Conservation (phyloP, 2,113 vertebrate genomes). For the Acrocephalus kingi region DNA sequence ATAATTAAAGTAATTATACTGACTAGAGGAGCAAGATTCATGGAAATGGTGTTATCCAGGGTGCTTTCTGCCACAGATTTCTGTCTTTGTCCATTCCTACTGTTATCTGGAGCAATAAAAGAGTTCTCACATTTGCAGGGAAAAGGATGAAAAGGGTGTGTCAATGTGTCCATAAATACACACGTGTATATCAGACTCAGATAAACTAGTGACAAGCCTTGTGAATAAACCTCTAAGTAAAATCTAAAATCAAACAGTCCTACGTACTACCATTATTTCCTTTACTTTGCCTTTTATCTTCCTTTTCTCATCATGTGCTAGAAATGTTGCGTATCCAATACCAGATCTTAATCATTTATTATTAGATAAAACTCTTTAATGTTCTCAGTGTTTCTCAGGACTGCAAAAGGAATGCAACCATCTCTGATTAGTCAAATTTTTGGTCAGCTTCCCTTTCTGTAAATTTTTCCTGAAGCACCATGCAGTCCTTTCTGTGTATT, state of each 20-base stretch:
- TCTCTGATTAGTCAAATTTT: background rate
- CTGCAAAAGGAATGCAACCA: background rate
- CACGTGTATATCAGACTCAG: background rate
- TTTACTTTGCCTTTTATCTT: background rate
- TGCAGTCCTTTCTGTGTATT: background rate
- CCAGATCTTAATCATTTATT: background rate
- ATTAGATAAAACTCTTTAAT: background rate
- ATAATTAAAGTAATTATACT: background rate
- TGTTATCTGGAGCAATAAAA: background rate
- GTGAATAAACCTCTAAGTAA: background rate
- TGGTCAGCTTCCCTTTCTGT: background rate
- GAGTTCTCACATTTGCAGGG: background rate
- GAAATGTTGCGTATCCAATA: background rate
- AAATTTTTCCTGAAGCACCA: background rate
- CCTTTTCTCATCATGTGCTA: background rate
- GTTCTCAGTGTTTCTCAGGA: background rate
- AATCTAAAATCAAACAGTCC: background rate
- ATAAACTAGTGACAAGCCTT: background rate
- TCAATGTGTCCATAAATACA: background rate
- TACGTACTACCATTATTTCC: background rate
- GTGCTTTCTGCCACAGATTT: background rate
- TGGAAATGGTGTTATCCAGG: background rate
- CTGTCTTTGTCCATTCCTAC: background rate
- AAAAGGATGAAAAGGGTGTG: background rate
- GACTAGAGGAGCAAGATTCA: background rate